Conservation (phyloP, 2,888 invertebrate genomes). For the Tillus elongatus region DNA sequence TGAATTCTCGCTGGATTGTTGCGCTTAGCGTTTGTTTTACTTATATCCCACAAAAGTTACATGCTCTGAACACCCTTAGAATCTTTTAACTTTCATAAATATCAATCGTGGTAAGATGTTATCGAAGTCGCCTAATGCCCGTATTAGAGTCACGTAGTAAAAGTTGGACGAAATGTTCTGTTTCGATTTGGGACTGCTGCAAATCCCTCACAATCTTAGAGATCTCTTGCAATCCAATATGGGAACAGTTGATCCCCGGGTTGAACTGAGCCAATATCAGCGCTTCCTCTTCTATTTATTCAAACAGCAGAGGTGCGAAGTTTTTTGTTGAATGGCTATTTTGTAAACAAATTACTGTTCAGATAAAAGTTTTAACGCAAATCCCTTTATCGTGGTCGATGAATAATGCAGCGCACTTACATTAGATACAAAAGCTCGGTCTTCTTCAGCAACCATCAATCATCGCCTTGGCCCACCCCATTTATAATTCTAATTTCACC, state of each 20-base stretch:
- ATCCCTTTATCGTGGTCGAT: conserved; percentile 41
- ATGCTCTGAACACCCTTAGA: conserved; percentile 33
- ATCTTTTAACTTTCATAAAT: conserved; percentile 42
- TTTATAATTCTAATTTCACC: too few species aligned
- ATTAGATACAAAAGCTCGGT: too few species aligned
- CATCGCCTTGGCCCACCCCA: too few species aligned
- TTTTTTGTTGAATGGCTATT: conserved; percentile 40
- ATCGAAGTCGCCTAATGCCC: conserved; percentile 35
- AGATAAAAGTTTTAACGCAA: conserved; percentile 42
- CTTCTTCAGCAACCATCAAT: too few species aligned
- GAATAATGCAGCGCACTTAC: conserved; percentile 39
- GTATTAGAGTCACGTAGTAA: conserved; percentile 42
- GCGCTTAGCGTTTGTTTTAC: conserved; percentile 11
- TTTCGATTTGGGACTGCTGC: conserved; percentile 42
- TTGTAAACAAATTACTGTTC: conserved; percentile 42
- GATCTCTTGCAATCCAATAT: conserved; percentile 42
- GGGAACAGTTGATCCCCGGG: conserved; percentile 39
- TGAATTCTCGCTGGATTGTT: conserved; percentile 4
- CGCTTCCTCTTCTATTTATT: conserved; percentile 36
- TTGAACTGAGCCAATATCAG: conserved; percentile 38
- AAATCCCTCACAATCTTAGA: conserved; percentile 43
- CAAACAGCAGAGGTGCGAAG: conserved; percentile 39
- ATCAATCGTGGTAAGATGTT: conserved; percentile 38
- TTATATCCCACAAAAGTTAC: conserved; percentile 15
- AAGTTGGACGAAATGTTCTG: conserved; percentile 42